Evolutionary conservation across 1,140 invertebrate genomes (phyloP).

Genomic region (Geopemphigus sp.): DNA sequence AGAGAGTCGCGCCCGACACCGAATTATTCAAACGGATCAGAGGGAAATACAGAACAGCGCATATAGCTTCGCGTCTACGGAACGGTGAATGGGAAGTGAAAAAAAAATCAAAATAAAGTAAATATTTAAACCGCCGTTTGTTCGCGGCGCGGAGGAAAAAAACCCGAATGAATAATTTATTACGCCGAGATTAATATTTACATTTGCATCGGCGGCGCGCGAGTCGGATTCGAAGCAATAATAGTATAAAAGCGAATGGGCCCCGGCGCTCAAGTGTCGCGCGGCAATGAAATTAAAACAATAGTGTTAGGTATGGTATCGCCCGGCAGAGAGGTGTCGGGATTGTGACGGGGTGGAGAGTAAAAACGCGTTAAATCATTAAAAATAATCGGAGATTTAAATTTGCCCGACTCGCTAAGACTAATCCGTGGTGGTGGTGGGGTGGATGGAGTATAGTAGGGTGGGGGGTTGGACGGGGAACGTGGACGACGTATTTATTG

Average conservation of each 20-base stretch:
- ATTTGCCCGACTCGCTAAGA: constrained; percentile 5
- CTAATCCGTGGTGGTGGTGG: neutral
- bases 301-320: neutral
- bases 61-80: neutral
- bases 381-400: constrained; percentile 36
- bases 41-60: neutral
- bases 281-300: constrained; percentile 39
- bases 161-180: constrained; percentile 48
- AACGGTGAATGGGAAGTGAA: neutral
- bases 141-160: neutral
- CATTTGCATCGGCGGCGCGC: constrained; percentile 28
- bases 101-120: constrained; percentile 17
- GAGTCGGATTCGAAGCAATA: constrained; percentile 19
- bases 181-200: constrained; percentile 43
- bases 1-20: too few relatives aligned
- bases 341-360: too few relatives aligned
- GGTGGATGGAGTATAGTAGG: too few relatives aligned
- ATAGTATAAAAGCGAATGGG: constrained; percentile 10
- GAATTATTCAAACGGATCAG: neutral
- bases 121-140: constrained; percentile 6
- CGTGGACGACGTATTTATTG: neutral
- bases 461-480: too few relatives aligned
- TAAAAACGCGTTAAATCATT: constrained; percentile 39
- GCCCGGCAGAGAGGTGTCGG: too few relatives aligned
- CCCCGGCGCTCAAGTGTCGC: constrained; percentile 7